These are phyloP conservation scores for Morus bassanus DNA, from an alignment of 2,797 vertebrate species.

Conservation along the genomic window DNA sequence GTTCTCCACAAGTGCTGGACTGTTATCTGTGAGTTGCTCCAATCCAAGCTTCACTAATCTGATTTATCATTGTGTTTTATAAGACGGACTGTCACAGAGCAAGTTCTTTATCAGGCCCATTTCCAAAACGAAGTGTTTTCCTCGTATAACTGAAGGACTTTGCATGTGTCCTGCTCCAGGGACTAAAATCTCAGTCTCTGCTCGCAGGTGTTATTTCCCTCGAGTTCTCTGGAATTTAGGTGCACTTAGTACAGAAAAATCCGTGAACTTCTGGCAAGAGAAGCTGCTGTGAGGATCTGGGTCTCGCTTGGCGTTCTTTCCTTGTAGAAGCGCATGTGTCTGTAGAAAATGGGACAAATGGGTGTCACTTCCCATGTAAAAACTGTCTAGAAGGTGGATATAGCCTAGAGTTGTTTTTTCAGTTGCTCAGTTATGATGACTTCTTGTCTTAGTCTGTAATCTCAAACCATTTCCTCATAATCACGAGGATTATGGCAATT, in stretches of 20 bases:
- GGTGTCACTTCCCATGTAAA: background rate
- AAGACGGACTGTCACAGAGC: background rate
- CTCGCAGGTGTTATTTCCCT: rapidly evolving
- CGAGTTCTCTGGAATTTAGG: background rate
- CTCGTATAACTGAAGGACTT: background rate
- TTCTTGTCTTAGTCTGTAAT: background rate
- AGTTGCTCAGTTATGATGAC: background rate
- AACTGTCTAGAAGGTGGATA: background rate
- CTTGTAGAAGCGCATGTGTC: background rate
- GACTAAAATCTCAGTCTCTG: background rate
- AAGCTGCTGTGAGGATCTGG: background rate
- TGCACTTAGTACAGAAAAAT: background rate
- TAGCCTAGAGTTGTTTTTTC: background rate
- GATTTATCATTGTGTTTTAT: background rate
- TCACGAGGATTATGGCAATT: background rate
- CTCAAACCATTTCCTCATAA: slow-evolving; percentile 21
- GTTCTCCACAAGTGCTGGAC: background rate
- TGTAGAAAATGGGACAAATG: background rate
- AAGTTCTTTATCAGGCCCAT: background rate
- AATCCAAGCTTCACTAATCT: background rate
- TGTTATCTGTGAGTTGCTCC: background rate
- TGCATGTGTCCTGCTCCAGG: background rate
- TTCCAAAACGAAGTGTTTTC: background rate
- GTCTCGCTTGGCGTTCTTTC: background rate
- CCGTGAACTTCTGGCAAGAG: rapidly evolving